Percentiles rank a stretch among this genome's conserved stretches.
These are phyloP conservation scores for Oedothorax gibbosus DNA, from an alignment of 1,140 invertebrate genomes.

Conservation along the genomic window DNA sequence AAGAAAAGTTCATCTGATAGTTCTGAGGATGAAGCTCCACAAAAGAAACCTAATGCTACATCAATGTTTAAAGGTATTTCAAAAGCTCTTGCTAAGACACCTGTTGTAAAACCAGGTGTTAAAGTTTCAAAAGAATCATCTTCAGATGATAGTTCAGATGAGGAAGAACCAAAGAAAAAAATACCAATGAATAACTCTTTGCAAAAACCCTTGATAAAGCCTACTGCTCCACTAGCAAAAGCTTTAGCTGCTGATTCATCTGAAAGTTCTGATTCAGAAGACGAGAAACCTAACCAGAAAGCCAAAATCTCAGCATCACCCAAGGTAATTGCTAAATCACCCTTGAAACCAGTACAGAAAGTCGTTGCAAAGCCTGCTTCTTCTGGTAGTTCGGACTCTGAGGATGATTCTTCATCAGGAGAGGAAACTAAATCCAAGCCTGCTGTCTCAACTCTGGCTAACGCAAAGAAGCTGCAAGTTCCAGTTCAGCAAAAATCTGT, in stretches of 20 bases:
- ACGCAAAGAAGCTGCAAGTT: not conserved
- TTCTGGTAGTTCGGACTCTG: constrained; percentile 23
- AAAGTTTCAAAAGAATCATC: not conserved
- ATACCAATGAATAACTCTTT: not conserved
- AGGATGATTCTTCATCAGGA: constrained; percentile 17
- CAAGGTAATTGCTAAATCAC: not conserved
- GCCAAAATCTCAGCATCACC: too few species aligned
- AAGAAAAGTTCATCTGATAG: not conserved
- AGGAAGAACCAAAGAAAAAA: too few species aligned
- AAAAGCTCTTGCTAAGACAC: not conserved
- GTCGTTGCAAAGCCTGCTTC: not conserved
- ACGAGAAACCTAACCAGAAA: not conserved
- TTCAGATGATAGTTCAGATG: not conserved
- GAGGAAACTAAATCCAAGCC: not conserved
- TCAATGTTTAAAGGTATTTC: not conserved
- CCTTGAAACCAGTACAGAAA: not conserved
- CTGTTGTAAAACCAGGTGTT: not conserved
- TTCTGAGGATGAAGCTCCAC: constrained; percentile 13
- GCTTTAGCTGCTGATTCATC: not conserved
- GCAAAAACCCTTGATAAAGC: not conserved
- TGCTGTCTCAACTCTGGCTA: not conserved
- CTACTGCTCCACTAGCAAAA: not conserved
- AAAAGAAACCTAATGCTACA: not conserved
- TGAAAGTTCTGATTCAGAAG: constrained; percentile 20
- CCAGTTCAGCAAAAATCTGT: not conserved